These are phyloP conservation scores for Macroramphosus scolopax DNA, from an alignment of 2,797 vertebrate species.

Conservation along the genomic window DNA sequence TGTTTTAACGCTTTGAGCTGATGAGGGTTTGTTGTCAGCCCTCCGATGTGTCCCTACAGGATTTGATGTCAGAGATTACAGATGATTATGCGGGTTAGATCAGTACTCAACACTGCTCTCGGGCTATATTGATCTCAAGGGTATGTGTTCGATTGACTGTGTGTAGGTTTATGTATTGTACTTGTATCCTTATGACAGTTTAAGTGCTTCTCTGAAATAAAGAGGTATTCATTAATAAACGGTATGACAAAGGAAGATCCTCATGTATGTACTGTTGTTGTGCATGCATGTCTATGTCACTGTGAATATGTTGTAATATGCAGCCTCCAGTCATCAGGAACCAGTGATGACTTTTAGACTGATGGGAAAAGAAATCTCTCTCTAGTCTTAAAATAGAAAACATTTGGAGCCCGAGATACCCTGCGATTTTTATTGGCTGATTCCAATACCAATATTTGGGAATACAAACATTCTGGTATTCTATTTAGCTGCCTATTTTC, in stretches of 20 bases:
- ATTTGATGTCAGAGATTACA: conserved; percentile 73
- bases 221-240: conserved; percentile 2
- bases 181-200: neutral
- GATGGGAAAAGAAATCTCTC: conserved; percentile 9
- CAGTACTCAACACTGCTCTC: conserved; percentile 45
- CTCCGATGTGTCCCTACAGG: conserved; percentile 55
- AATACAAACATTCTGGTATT: too few relatives aligned
- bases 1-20: conserved; percentile 47
- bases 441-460: too few relatives aligned
- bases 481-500: too few relatives aligned
- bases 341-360: conserved; percentile 6
- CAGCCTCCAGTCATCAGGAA: conserved; percentile 13
- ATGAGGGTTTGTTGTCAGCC: conserved; percentile 54
- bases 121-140: conserved; percentile 58
- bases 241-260: neutral
- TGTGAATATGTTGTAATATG: too few relatives aligned
- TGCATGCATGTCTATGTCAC: neutral
- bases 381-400: conserved; percentile 3
- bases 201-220: conserved; percentile 21
- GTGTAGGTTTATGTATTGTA: neutral
- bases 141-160: conserved; percentile 1
- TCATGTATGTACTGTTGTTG: neutral
- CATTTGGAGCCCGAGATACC: too few relatives aligned
- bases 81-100: conserved; percentile 69
- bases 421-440: too few relatives aligned